Evolutionary conservation across 2,888 invertebrate species (phyloP), one percentile per base, ranked within the genome.

Genomic region (Acrocyrtus sp.): DNA sequence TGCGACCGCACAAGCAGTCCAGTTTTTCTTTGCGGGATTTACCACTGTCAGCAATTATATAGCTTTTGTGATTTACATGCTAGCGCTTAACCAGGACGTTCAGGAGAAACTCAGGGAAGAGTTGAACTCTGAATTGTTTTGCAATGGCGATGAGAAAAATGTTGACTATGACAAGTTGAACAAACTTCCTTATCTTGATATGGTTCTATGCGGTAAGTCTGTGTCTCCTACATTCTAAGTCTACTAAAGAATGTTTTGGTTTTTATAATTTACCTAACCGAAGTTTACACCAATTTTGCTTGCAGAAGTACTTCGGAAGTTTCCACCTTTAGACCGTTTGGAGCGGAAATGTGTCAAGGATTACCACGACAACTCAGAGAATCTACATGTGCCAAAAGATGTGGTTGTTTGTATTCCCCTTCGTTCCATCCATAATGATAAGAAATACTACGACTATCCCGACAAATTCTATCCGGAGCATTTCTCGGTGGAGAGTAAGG

Each of bases 261-360:
- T 3, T 29, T 27, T 53, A 4, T n/a, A 27, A 53, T 1, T n/a
- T 53, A 6, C 5, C 4, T 27, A 17, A 29, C 8, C 17, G 3
- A 19, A 17, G 17, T n/a, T 53, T 29, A 29, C 12, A 12, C 3
- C 15, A 34, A 29, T 27, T 2, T 29, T 17, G 17, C 2, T 10
- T 6, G n/a, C 29, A 53, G 53, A 53, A n/a, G 34, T 34, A 5
- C 34, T 53, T 3, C 2, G 53, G 17, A 53, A 19, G n/a, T 17
- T 10, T 19, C 50, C 50, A 34, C 1, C 27, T 1, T 5, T 4
- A 4, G 12, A 6, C 62, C 48, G 82, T 3, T 21, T 81, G 0
- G 85, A 84, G 50, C 80, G 85, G 21, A 15, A 81, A 0, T 84
- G 84, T 45, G 78, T 73, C 1, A 82, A 82, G 34, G 80, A 82